Base-by-base conservation (phyloP, 2,888 invertebrate genomes). In the Orchesella flavescens region DNA sequence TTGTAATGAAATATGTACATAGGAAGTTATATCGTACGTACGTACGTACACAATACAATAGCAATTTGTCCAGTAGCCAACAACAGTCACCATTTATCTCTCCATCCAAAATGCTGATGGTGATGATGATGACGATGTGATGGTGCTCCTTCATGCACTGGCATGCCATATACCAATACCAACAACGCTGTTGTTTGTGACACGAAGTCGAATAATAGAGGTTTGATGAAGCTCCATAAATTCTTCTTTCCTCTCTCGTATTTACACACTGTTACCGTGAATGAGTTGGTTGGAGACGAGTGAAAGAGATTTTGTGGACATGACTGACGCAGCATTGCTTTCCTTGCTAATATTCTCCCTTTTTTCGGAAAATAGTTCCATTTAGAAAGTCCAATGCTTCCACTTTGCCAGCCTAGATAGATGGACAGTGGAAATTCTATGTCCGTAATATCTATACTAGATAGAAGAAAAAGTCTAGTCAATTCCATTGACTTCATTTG, bases 161-260 rank as follows among this genome's bases (percentile, higher is more conserved):
- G 34, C 34, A 34, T 34, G 34, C 3, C 34, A 34, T 34, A 7
- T 7, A n/a, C n/a, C n/a, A n/a, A 2, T 61, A 9, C 5, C 21
- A 21, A 46, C 53, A 10, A 3, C n/a, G 53, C 53, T n/a, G n/a
- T 19, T 59, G 13, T 77, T 44, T 66, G 53, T 76, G 69, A 73
- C 73, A 81, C 68, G 44, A 81, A 66, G 73, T 59, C 75, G 82
- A 84, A 84, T 82, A 84, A 82, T 82, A 84, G 82, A 65, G 78
- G 81, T 84, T 84, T 84, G 84, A 84, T 84, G 84, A 84, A 82
- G 63, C 78, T 53, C 78, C 81, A 84, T 84, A 84, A 84, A 84
- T 84, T 82, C 71, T 65, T 75, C 59, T 66, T 72, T 61, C 23
- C 19, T 34, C 19, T 34, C 53, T 43, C 44, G 53, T 75, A 53